Evolutionary conservation across 2,888 invertebrate species (phyloP).

Genomic region (Lypha dubia): DNA sequence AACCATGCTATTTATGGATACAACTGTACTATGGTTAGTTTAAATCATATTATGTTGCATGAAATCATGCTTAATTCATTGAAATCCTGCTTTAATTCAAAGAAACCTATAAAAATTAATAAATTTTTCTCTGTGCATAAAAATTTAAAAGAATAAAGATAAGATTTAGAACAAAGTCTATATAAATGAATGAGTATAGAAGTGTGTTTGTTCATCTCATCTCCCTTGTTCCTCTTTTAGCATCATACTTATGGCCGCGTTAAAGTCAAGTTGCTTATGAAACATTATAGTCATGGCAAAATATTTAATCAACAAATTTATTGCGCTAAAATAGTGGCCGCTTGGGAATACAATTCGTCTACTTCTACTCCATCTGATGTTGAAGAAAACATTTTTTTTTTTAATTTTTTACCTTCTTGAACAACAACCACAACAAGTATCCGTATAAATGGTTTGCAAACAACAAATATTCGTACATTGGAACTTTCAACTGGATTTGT

Average conservation of each 20-base stretch:
- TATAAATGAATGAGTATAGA: neutral
- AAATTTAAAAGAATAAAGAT: no score
- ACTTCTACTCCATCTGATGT: neutral
- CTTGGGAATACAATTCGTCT: no score
- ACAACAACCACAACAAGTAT: neutral
- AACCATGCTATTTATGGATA: no score
- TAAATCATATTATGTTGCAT: no score
- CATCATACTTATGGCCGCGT: neutral
- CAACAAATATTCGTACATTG: no score
- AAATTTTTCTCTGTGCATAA: no score
- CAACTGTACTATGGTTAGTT: no score
- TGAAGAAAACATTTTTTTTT: neutral
- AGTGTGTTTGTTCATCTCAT: neutral
- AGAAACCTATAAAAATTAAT: no score
- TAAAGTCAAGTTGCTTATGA: slow-evolving; percentile 7
- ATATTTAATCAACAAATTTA: slow-evolving; percentile 73
- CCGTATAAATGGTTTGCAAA: neutral
- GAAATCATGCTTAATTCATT: no score
- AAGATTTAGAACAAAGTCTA: no score
- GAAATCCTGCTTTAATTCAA: no score
- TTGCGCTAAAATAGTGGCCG: slow-evolving; percentile 60
- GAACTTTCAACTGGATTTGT: slow-evolving; percentile 18
- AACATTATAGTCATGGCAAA: slow-evolving; percentile 43
- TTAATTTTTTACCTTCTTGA: slow-evolving; percentile 8
- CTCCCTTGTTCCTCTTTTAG: neutral